phyloP scores from a whole-genome alignment of 2,113 vertebrate species.

The Takifugu flavidus region DNA sequence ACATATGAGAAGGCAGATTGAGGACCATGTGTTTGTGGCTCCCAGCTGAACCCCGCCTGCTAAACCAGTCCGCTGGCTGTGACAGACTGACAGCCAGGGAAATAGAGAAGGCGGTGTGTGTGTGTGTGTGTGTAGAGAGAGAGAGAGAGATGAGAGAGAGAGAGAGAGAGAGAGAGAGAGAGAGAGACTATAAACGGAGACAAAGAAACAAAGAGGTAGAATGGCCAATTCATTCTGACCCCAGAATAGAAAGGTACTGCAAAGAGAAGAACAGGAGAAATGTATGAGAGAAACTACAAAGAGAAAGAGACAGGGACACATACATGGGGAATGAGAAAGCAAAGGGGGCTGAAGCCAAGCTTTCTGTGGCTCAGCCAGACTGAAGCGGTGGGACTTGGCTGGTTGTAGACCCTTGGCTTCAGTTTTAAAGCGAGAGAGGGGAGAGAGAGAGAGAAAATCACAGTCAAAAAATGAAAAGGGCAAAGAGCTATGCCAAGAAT shows the following conservation, averaged over 20 bases:
- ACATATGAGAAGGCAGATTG: constrained; percentile 60
- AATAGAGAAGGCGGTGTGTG: constrained; percentile 41
- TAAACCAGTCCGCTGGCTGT: constrained; percentile 60
- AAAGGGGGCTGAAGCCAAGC: constrained; percentile 51
- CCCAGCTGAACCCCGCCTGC: constrained; percentile 60
- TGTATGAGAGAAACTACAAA: constrained; percentile 12
- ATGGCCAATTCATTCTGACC: constrained; percentile 32
- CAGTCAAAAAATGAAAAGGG: constrained; percentile 71
- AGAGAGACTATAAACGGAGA: constrained; percentile 7
- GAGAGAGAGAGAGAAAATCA: constrained; percentile 56
- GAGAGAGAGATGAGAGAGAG: background rate
- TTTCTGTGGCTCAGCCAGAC: constrained; percentile 70
- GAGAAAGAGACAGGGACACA: constrained; percentile 28
- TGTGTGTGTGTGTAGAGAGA: constrained; percentile 10
- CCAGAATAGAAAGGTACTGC: constrained; percentile 8
- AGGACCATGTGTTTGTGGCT: constrained; percentile 63
- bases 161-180: constrained; percentile 7
- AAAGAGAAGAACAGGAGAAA: constrained; percentile 16
- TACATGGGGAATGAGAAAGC: constrained; percentile 43
- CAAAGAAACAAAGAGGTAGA: constrained; percentile 42
- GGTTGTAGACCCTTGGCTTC: constrained; percentile 71
- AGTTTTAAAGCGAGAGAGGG: constrained; percentile 54
- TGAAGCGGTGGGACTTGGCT: constrained; percentile 74
- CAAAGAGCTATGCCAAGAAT: constrained; percentile 77
- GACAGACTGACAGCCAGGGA: constrained; percentile 60